Percentiles rank a stretch among this genome's conserved stretches.
These are phyloP conservation scores for Volucella inanis DNA, from an alignment of 2,888 invertebrate genomes.

Conservation along the genomic window DNA sequence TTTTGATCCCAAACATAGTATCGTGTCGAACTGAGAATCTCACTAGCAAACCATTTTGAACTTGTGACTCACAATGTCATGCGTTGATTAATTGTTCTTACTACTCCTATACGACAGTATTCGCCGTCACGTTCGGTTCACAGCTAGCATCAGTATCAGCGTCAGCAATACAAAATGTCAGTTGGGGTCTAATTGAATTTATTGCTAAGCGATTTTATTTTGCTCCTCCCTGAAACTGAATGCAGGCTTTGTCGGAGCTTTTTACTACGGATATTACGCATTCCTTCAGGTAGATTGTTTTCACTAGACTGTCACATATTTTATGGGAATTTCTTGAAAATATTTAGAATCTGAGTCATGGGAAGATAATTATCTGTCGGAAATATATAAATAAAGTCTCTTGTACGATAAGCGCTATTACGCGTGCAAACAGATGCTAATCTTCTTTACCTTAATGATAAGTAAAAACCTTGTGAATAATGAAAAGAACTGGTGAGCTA, in stretches of 20 bases:
- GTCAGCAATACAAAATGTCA: conserved; percentile 40
- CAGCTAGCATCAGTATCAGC: not conserved
- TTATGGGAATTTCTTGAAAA: conserved; percentile 8
- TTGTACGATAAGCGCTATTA: not conserved
- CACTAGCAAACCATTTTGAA: conserved; percentile 56
- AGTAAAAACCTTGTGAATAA: not conserved
- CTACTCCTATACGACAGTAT: not conserved
- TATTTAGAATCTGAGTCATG: conserved; percentile 21
- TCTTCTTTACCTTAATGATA: not conserved
- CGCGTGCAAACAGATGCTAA: not conserved
- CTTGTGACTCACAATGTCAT: conserved; percentile 73
- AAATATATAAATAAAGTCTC: not conserved
- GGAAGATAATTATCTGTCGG: conserved; percentile 9
- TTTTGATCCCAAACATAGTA: not conserved
- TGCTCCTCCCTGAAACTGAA: not conserved
- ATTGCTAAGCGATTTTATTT: conserved; percentile 15
- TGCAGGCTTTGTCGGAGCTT: not conserved
- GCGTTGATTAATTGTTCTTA: conserved; percentile 67
- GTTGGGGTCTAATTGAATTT: conserved; percentile 50
- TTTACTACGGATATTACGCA: conserved; percentile 2
- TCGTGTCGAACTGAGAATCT: conserved; percentile 5
- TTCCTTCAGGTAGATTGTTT: conserved; percentile 41
- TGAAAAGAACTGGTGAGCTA: not conserved
- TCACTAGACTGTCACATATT: not conserved
- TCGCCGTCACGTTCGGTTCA: conserved; percentile 9